These are phyloP conservation scores for Podocnemis expansa DNA, from an alignment of 2,113 vertebrate genomes.

Conservation along the genomic window DNA sequence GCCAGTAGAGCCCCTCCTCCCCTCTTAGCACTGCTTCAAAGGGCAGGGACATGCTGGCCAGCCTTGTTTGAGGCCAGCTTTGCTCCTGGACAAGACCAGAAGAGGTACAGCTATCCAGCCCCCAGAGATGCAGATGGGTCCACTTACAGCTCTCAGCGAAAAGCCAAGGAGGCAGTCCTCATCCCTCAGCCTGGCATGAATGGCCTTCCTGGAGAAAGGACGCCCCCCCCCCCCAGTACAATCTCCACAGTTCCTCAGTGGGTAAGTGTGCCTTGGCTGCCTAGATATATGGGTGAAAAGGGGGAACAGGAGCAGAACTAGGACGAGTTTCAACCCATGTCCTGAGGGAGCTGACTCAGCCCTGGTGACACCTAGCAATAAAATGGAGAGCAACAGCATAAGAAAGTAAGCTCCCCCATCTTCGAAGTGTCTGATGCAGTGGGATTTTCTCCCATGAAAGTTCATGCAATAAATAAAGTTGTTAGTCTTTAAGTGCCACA, in stretches of 20 bases:
- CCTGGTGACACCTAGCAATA: neutral
- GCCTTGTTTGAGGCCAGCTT: neutral
- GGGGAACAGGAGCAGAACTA: neutral
- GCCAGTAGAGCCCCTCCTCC: neutral
- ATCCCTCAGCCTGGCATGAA: neutral
- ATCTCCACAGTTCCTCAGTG: neutral
- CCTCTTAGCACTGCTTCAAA: neutral
- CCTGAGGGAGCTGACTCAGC: constrained; percentile 4
- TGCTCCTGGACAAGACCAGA: neutral
- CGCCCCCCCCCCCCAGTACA: neutral
- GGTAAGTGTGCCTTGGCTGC: neutral
- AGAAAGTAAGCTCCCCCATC: too few species aligned
- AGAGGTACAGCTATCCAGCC: neutral
- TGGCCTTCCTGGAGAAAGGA: neutral
- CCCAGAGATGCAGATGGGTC: neutral
- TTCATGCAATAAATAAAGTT: too few species aligned
- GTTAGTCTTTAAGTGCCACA: too few species aligned
- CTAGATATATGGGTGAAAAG: neutral
- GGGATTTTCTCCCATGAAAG: too few species aligned
- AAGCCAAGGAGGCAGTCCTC: too few species aligned
- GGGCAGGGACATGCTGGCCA: neutral
- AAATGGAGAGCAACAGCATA: neutral
- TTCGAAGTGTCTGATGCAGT: too few species aligned
- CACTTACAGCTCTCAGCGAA: too few species aligned
- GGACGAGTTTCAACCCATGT: neutral